Conservation (phyloP, 2,888 invertebrate genomes). For the Lordiphosa andalusiaca region DNA sequence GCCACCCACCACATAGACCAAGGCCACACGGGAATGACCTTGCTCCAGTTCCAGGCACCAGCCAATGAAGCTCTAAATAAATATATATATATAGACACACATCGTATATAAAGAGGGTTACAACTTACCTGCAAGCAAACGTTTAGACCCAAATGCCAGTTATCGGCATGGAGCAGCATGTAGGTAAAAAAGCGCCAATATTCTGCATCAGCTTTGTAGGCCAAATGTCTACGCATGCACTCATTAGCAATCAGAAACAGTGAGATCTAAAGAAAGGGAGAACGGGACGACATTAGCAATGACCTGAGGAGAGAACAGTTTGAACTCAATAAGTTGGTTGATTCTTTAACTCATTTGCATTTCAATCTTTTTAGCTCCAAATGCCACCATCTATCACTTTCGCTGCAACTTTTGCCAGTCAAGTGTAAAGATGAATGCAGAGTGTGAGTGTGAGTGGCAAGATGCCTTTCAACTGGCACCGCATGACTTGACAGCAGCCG, state of each 20-base stretch:
- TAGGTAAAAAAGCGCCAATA: slow-evolving; percentile 90
- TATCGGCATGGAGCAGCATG: slow-evolving; percentile 89
- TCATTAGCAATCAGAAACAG: slow-evolving; percentile 58
- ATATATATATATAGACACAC: slow-evolving; percentile 16
- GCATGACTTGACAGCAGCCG: slow-evolving; percentile 46
- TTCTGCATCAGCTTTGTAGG: slow-evolving; percentile 62
- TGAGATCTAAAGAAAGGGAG: slow-evolving; percentile 49
- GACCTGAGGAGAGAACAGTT: slow-evolving; percentile 1
- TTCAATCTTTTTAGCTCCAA: slow-evolving; percentile 32
- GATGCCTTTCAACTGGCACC: slow-evolving; percentile 49
- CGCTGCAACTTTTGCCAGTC: slow-evolving; percentile 54
- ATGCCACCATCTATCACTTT: slow-evolving; percentile 59
- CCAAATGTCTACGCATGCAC: slow-evolving; percentile 61
- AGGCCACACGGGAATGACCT: slow-evolving; percentile 85
- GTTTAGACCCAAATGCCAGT: slow-evolving; percentile 89
- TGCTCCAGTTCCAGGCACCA: slow-evolving; percentile 86
- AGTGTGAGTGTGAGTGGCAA: slow-evolving; percentile 44
- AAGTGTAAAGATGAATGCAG: slow-evolving; percentile 15
- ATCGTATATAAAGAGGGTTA: neutral
- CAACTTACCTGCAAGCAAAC: slow-evolving; percentile 84
- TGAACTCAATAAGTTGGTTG: no score
- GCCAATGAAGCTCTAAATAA: slow-evolving; percentile 65
- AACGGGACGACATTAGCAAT: neutral
- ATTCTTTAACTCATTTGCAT: no score
- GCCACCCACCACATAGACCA: slow-evolving; percentile 88